A percentile compares a stretch with the other conserved stretches of the same genome.
Conservation (phyloP, 2,113 vertebrate genomes). For the Perognathus longimembris region DNA sequence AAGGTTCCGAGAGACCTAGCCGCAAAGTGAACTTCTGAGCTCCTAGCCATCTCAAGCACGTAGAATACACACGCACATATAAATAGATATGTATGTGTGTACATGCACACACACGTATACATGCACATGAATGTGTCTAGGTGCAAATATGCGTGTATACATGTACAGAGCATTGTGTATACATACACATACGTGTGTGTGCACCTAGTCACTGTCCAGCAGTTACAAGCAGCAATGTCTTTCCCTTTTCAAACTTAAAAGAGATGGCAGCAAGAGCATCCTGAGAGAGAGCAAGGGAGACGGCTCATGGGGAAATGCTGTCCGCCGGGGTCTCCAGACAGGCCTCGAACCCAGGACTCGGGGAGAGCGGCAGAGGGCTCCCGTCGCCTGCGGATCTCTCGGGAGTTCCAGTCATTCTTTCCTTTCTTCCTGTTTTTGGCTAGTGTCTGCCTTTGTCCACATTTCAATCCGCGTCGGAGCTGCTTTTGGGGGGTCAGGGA, state of each 20-base stretch:
- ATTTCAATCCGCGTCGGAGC: neutral
- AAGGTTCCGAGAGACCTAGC: neutral
- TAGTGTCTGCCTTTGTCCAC: neutral
- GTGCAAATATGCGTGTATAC: too few species aligned
- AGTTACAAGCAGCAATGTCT: neutral
- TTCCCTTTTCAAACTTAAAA: conserved; percentile 11
- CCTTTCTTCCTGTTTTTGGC: neutral
- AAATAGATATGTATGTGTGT: too few species aligned
- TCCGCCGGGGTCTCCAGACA: conserved; percentile 9
- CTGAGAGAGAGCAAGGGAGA: neutral
- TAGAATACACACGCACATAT: neutral
- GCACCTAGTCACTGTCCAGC: too few species aligned
- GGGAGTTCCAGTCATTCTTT: neutral
- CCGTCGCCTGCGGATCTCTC: neutral
- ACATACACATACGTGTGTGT: too few species aligned
- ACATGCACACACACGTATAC: too few species aligned
- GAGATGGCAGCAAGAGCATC: neutral
- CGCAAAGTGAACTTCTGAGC: neutral
- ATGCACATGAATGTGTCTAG: too few species aligned
- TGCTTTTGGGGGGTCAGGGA: neutral
- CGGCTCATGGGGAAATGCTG: neutral
- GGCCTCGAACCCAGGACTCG: neutral
- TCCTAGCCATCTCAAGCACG: neutral
- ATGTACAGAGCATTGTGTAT: too few species aligned
- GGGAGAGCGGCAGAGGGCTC: neutral